phyloP scores from a whole-genome alignment of 2,888 invertebrate species.

The Melipona beecheii region DNA sequence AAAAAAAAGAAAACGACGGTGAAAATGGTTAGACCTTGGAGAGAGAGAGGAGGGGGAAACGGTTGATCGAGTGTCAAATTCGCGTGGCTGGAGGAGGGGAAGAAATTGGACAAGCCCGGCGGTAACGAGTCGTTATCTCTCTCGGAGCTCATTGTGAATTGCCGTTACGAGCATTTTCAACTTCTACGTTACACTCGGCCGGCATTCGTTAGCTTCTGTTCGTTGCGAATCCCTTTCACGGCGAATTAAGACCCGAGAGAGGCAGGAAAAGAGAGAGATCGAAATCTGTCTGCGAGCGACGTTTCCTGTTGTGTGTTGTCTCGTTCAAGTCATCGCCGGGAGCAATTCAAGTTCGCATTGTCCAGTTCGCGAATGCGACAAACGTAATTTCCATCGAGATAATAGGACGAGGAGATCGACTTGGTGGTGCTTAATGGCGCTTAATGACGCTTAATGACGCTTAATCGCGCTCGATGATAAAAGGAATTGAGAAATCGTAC shows the following conservation, averaged over 20 bases:
- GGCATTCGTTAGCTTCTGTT: neutral
- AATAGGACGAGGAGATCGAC: neutral
- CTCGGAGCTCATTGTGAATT: no score
- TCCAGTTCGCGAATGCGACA: neutral
- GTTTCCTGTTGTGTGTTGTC: neutral
- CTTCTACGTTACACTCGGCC: neutral
- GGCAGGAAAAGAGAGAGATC: neutral
- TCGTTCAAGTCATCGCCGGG: neutral
- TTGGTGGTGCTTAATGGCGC: neutral
- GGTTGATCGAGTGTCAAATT: no score
- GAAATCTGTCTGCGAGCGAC: neutral
- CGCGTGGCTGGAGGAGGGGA: no score
- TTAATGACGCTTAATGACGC: no score
- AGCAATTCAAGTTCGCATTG: neutral
- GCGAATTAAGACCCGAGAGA: neutral
- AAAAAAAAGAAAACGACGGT: no score
- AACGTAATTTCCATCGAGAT: neutral
- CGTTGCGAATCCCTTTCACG: neutral
- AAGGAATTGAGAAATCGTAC: no score
- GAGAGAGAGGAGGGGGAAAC: no score
- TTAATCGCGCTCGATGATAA: no score
- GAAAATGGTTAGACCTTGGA: no score
- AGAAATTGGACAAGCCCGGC: neutral
- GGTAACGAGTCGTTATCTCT: neutral
- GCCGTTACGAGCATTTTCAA: neutral